These are phyloP conservation scores for Nysson spinosus DNA, from an alignment of 2,888 invertebrate genomes.

Conservation along the genomic window DNA sequence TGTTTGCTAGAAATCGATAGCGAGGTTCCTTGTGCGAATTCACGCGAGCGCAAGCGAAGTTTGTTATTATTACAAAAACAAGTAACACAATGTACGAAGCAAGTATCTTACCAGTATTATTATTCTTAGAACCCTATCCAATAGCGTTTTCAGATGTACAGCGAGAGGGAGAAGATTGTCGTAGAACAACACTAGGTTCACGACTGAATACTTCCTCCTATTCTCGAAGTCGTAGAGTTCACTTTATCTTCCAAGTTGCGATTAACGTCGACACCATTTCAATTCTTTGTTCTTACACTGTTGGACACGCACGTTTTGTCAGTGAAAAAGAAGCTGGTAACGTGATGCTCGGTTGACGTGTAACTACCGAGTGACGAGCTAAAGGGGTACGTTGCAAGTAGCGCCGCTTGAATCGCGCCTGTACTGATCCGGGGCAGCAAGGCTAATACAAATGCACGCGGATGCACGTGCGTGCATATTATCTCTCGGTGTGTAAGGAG, in stretches of 20 bases:
- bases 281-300: too few relatives aligned
- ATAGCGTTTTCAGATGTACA: too few relatives aligned
- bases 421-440: slow-evolving; percentile 40
- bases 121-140: too few relatives aligned
- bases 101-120: slow-evolving; percentile 38
- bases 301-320: too few relatives aligned
- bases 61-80: background rate
- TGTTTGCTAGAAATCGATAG: slow-evolving; percentile 32
- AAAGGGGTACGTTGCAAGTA: slow-evolving; percentile 15
- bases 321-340: background rate
- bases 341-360: slow-evolving; percentile 24
- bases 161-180: too few relatives aligned
- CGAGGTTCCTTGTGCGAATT: slow-evolving; percentile 2
- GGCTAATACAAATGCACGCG: too few relatives aligned
- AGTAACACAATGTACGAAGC: background rate
- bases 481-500: slow-evolving; percentile 18
- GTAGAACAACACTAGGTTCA: too few relatives aligned
- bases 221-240: too few relatives aligned
- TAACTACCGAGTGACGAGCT: slow-evolving; percentile 36
- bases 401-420: slow-evolving; percentile 32
- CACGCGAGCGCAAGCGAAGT: background rate
- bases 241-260: too few relatives aligned
- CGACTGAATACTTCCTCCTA: too few relatives aligned
- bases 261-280: too few relatives aligned
- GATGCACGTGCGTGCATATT: slow-evolving; percentile 9